A percentile compares a stretch with the other conserved stretches of the same genome.
Evolutionary conservation across 2,888 invertebrate genomes (phyloP).

Genomic region (Apodemia zela): DNA sequence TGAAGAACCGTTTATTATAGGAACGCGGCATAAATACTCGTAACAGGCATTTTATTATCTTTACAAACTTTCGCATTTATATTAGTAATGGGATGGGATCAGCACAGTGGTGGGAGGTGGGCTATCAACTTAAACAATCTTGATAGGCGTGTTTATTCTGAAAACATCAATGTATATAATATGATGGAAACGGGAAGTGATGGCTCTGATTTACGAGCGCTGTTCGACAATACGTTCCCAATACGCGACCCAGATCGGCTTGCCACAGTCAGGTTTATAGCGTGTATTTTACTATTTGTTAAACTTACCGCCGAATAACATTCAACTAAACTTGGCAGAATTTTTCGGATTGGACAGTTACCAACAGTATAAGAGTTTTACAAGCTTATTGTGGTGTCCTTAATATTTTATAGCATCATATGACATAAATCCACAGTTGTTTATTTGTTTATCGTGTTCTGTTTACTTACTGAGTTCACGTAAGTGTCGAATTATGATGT

Average conservation of each 20-base stretch:
- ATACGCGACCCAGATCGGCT: slow-evolving; percentile 58
- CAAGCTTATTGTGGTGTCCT: background rate
- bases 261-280: slow-evolving; percentile 23
- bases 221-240: slow-evolving; percentile 56
- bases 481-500: too few species aligned
- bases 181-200: slow-evolving; percentile 59
- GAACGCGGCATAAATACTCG: too few species aligned
- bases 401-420: background rate
- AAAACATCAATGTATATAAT: slow-evolving; percentile 46
- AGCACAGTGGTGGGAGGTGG: background rate
- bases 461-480: too few species aligned
- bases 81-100: background rate
- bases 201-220: slow-evolving; percentile 55
- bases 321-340: slow-evolving; percentile 3
- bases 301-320: background rate
- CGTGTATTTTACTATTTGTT: slow-evolving; percentile 4
- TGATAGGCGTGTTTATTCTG: slow-evolving; percentile 1
- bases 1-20: too few species aligned
- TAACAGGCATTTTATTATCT: too few species aligned
- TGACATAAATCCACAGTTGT: too few species aligned
- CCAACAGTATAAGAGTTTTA: background rate
- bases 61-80: background rate
- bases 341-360: background rate
- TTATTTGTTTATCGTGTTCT: too few species aligned
- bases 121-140: background rate